These are phyloP conservation scores for Drosophila leonis DNA, from an alignment of 2,888 invertebrate genomes.

Conservation along the genomic window DNA sequence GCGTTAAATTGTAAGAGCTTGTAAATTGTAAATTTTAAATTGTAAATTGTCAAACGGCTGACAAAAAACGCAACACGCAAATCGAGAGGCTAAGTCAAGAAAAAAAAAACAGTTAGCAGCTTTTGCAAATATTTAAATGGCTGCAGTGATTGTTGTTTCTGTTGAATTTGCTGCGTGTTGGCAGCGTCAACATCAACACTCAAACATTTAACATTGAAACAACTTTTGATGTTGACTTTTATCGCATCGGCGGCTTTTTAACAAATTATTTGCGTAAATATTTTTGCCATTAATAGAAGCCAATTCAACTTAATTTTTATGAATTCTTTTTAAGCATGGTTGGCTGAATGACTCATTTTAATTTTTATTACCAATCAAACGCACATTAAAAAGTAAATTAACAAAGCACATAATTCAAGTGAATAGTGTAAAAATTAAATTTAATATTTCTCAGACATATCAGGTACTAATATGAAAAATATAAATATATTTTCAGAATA, in stretches of 20 bases:
- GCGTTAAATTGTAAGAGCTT: slow-evolving; percentile 60
- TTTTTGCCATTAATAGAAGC: slow-evolving; percentile 53
- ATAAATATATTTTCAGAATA: neutral
- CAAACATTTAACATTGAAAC: slow-evolving; percentile 47
- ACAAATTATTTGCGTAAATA: slow-evolving; percentile 59
- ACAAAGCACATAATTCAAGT: neutral
- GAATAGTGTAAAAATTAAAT: neutral
- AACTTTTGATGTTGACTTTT: slow-evolving; percentile 62
- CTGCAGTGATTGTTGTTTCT: slow-evolving; percentile 17
- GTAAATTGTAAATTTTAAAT: slow-evolving; percentile 49
- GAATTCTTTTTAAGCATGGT: slow-evolving; percentile 13
- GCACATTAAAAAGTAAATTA: neutral
- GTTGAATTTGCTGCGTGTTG: slow-evolving; percentile 29
- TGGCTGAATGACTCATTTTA: slow-evolving; percentile 7
- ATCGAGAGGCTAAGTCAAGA: slow-evolving; percentile 15
- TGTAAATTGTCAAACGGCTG: slow-evolving; percentile 49
- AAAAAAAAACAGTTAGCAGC: slow-evolving; percentile 15
- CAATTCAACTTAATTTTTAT: slow-evolving; percentile 61
- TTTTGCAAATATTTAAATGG: slow-evolving; percentile 47
- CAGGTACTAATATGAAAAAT: neutral
- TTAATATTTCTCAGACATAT: neutral
- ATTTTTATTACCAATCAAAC: slow-evolving; percentile 13
- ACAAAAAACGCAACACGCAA: slow-evolving; percentile 27
- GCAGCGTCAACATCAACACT: slow-evolving; percentile 46
- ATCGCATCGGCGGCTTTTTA: slow-evolving; percentile 60